A percentile compares a stretch with the other conserved stretches of the same genome.
phyloP scores from a whole-genome alignment of 1,140 invertebrate species.

The Leptinotarsa undecemlineata region DNA sequence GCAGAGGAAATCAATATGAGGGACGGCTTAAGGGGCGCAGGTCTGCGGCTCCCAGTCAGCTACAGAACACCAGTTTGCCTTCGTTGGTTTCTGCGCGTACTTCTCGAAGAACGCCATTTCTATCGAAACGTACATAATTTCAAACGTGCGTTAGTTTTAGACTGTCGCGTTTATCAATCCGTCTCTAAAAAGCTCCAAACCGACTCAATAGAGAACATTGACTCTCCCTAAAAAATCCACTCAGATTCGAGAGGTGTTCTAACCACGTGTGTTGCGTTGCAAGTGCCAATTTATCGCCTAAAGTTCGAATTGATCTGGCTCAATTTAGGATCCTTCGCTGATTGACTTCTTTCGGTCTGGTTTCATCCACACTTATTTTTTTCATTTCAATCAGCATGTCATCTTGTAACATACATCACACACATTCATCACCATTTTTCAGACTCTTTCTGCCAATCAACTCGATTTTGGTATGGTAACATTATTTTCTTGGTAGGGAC shows the following conservation, averaged over 20 bases:
- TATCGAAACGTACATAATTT: not conserved
- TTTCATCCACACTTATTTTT: not conserved
- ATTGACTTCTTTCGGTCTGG: not conserved
- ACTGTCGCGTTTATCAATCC: not conserved
- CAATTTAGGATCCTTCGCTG: not conserved
- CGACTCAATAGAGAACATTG: not conserved
- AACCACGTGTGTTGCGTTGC: constrained; percentile 15
- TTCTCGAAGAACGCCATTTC: not conserved
- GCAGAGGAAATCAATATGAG: constrained; percentile 51
- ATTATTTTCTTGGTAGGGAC: too few species aligned
- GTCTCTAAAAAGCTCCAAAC: not conserved
- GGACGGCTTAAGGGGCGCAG: constrained; percentile 51
- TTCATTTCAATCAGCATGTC: not conserved
- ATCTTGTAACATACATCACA: not conserved
- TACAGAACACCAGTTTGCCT: constrained; percentile 49
- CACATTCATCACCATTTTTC: not conserved
- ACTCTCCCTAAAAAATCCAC: not conserved
- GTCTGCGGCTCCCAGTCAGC: constrained; percentile 48
- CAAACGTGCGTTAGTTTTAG: constrained; percentile 13
- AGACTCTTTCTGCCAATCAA: not conserved
- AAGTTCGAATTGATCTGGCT: not conserved
- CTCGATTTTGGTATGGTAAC: not conserved
- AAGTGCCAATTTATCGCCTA: constrained; percentile 9
- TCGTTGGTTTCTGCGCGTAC: constrained; percentile 41
- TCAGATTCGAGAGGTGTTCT: not conserved